Base-by-base conservation (phyloP, 2,113 vertebrate genomes). In the Scortum barcoo region DNA sequence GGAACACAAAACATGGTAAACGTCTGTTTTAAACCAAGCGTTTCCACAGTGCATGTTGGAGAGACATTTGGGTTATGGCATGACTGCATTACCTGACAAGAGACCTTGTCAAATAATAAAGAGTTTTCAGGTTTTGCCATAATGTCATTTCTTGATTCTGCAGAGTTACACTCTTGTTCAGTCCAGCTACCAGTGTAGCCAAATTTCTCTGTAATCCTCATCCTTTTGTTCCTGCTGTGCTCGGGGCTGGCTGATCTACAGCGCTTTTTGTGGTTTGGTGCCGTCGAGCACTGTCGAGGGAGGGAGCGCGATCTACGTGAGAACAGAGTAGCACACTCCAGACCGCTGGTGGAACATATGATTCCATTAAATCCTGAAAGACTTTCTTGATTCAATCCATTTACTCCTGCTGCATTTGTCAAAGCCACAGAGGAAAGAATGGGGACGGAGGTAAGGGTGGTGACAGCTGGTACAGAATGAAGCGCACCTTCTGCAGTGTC, bases 191-290 rank as follows among this genome's bases (percentile, higher is more conserved):
- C 5, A 22, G 28, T 36, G 50, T 36, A 72, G 12, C 46, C 22
- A 76, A n/a, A 24, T 11, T 30, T 40, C 2, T 4, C 38, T 7
- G 33, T 42, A 2, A 44, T 86, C 72, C 82, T 94, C 61, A 50
- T 89, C 72, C 73, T 93, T 86, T 95, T 96, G 7, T 67, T 83
- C 6, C 19, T 20, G 38, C 71, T 77, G 20, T 50, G 60, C 7
- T 91, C 82, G 6, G 76, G 81, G 65, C 91, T 93, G 65, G 76
- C 89, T 13, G 93, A 86, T 36, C 86, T 67, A 51, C 88, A 67
- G 60, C 93, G 93, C 57, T 95, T 96, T 80, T 77, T 94, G 13
- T 44, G 50, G 79, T 94, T 94, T 33, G 30, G 46, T 13, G 26
- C 0, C 0, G 42, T 54, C 1, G 30, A 6, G 19, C 72, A 53